These are phyloP conservation scores for Etheostoma perlongum DNA, from an alignment of 2,797 vertebrate species.

Conservation along the genomic window DNA sequence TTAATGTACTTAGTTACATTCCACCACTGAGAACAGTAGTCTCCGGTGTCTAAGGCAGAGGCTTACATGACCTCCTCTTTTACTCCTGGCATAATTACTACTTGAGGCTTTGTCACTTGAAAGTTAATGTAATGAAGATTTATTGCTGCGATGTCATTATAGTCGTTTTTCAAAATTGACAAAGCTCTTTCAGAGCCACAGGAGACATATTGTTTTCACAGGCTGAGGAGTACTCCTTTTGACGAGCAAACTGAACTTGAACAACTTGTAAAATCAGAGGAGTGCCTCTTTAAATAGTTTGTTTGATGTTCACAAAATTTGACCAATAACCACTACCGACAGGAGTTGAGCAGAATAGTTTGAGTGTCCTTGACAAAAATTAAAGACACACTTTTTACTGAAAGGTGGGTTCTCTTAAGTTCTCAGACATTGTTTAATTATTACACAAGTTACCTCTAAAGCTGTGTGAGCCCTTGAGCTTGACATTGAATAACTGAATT, in stretches of 20 bases:
- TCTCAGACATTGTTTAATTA: slow-evolving; percentile 36
- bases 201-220: background rate
- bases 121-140: background rate
- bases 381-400: slow-evolving; percentile 3
- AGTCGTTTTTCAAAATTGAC: background rate
- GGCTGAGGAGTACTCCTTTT: background rate
- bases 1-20: too few species aligned
- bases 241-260: background rate
- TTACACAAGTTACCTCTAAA: slow-evolving; percentile 25
- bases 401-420: slow-evolving; percentile 6
- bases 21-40: too few species aligned
- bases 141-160: background rate
- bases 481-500: background rate
- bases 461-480: background rate
- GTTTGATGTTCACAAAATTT: background rate
- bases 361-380: background rate
- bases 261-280: background rate
- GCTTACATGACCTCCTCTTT: too few species aligned
- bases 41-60: too few species aligned
- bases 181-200: background rate
- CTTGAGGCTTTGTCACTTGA: background rate
- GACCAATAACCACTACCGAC: background rate
- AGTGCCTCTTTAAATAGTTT: background rate
- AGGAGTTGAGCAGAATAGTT: background rate
- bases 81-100: too few species aligned